Conservation (phyloP, 2,888 invertebrate species). For the Dryomyza anilis region DNA sequence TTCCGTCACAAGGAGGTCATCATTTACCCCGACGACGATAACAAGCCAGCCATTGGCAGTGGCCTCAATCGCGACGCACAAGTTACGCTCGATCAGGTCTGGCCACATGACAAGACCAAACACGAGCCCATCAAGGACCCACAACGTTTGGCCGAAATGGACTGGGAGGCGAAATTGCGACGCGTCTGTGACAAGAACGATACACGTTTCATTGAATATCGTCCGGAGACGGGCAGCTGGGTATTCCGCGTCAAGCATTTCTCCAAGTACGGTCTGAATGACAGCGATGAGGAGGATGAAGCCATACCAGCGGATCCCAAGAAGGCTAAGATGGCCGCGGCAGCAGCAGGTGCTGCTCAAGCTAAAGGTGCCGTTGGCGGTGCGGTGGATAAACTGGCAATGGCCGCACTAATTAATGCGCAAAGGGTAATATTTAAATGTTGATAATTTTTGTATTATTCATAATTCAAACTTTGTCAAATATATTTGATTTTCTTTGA, state of each 20-base stretch:
- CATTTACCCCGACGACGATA: constrained; percentile 88
- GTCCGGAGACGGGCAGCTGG: constrained; percentile 96
- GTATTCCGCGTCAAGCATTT: constrained; percentile 94
- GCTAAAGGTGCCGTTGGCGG: constrained; percentile 1
- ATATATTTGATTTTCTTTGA: too few species aligned
- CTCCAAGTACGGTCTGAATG: constrained; percentile 89
- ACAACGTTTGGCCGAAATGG: constrained; percentile 76
- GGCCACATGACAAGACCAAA: constrained; percentile 87
- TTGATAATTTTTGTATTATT: not conserved
- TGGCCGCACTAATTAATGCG: constrained; percentile 41
- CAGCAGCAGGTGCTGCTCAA: constrained; percentile 25
- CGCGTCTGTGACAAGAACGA: constrained; percentile 84
- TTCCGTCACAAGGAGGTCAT: constrained; percentile 94
- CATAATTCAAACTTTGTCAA: too few species aligned
- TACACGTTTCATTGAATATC: constrained; percentile 91
- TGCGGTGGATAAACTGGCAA: constrained; percentile 41
- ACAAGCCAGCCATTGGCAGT: constrained; percentile 85
- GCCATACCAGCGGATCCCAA: constrained; percentile 60
- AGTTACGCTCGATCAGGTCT: constrained; percentile 87
- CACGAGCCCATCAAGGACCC: constrained; percentile 80
- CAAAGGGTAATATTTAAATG: constrained; percentile 37
- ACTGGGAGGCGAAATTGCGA: constrained; percentile 84
- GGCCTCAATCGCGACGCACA: constrained; percentile 91
- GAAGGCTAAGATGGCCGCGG: constrained; percentile 51
- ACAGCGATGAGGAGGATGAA: constrained; percentile 89